phyloP scores from a whole-genome alignment of 2,797 vertebrate genomes.

The Sebastiscus tertius region DNA sequence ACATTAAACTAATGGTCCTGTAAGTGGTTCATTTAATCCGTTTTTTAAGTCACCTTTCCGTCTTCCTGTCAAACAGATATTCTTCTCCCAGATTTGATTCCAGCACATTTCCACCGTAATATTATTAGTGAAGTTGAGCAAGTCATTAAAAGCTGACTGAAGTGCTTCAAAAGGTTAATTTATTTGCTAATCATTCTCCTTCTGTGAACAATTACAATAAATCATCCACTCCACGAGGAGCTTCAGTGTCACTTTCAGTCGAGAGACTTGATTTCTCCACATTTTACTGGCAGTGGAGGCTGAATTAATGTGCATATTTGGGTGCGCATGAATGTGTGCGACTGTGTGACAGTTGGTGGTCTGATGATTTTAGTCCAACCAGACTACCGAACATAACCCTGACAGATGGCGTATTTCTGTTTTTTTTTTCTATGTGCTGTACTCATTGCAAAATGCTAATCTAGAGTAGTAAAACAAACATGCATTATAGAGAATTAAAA shows the following conservation, averaged over 20 bases:
- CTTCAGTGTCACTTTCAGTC: conserved; percentile 25
- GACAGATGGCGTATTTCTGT: background rate
- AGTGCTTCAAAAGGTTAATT: conserved; percentile 67
- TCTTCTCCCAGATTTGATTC: conserved; percentile 33
- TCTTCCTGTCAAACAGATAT: conserved; percentile 47
- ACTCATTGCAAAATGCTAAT: background rate
- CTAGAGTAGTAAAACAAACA: background rate
- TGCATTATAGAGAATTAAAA: background rate
- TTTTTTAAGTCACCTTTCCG: conserved; percentile 33
- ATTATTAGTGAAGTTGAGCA: conserved; percentile 41
- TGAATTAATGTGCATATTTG: conserved; percentile 8
- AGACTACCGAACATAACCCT: conserved; percentile 9
- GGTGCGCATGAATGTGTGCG: background rate
- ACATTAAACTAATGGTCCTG: conserved; percentile 42
- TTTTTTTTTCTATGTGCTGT: background rate
- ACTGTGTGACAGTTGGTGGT: background rate
- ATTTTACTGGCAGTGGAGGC: conserved; percentile 7
- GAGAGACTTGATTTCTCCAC: conserved; percentile 8
- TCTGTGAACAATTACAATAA: conserved; percentile 55
- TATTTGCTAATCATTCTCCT: conserved; percentile 56
- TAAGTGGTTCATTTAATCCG: conserved; percentile 20
- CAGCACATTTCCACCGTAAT: conserved; percentile 29
- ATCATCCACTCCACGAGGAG: conserved; percentile 41
- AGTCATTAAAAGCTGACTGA: conserved; percentile 59
- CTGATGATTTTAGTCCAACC: conserved; percentile 7